phyloP scores from a whole-genome alignment of 1,140 invertebrate species.

The Asobara japonica region DNA sequence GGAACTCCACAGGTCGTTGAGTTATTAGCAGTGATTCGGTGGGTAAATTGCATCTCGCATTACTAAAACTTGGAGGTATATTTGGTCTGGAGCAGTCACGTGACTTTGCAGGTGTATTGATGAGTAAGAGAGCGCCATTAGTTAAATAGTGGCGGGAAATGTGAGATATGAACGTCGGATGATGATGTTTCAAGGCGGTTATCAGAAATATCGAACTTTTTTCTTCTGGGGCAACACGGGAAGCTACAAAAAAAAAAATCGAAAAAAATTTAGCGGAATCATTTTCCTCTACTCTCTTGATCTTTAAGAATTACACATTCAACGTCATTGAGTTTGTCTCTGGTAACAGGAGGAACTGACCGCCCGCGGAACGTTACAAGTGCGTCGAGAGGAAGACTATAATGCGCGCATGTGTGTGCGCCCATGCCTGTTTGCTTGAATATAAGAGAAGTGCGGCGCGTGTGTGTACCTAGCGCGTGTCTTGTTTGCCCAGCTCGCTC shows the following conservation, averaged over 20 bases:
- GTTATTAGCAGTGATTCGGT: neutral
- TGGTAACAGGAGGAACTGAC: constrained; percentile 11
- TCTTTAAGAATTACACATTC: constrained; percentile 20
- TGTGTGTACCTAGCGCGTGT: constrained; percentile 30
- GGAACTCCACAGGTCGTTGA: neutral
- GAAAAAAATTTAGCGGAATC: too few species aligned
- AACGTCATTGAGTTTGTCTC: constrained; percentile 20
- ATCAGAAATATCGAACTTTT: too few species aligned
- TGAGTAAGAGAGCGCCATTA: neutral
- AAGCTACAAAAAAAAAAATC: too few species aligned
- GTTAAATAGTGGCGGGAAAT: neutral
- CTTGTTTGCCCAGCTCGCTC: constrained; percentile 29
- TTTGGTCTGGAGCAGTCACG: neutral
- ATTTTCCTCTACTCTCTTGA: too few species aligned
- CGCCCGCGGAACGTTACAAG: constrained; percentile 28
- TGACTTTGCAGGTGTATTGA: neutral
- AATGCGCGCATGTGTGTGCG: constrained; percentile 10
- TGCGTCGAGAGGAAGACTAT: neutral
- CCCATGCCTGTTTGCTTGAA: constrained; percentile 27
- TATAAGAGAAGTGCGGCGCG: constrained; percentile 29
- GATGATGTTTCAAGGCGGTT: constrained; percentile 26
- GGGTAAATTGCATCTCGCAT: neutral
- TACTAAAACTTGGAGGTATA: neutral
- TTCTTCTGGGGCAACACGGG: too few species aligned
- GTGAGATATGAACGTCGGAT: neutral